These are phyloP conservation scores for Ligdia adustata DNA, from an alignment of 2,888 invertebrate species.

Conservation along the genomic window DNA sequence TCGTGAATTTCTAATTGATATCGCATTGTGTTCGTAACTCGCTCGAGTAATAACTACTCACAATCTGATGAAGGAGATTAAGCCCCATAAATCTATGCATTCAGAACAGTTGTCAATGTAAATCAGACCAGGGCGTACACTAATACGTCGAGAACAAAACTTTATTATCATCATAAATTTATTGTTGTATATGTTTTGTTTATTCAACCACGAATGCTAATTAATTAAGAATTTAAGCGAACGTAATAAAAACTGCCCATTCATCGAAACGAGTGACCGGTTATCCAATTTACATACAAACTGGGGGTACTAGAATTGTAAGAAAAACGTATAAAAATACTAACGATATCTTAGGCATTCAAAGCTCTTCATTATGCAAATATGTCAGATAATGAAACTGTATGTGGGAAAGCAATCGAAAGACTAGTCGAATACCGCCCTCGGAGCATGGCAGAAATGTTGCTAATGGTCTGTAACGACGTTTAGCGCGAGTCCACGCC, in stretches of 20 bases:
- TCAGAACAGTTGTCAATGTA: slow-evolving; percentile 42
- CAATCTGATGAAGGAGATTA: slow-evolving; percentile 51
- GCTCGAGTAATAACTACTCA: slow-evolving; percentile 51
- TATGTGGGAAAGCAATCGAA: slow-evolving; percentile 50
- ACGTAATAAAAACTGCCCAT: slow-evolving; percentile 46
- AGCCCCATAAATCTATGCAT: slow-evolving; percentile 45
- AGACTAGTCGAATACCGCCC: slow-evolving; percentile 46
- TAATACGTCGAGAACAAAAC: slow-evolving; percentile 44
- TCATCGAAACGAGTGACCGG: slow-evolving; percentile 42
- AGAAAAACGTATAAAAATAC: slow-evolving; percentile 32
- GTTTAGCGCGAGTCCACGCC: slow-evolving; percentile 57
- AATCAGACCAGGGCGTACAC: slow-evolving; percentile 43
- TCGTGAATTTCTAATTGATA: slow-evolving; percentile 65
- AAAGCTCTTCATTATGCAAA: slow-evolving; percentile 52
- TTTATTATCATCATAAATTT: slow-evolving; percentile 47
- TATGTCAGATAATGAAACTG: slow-evolving; percentile 46
- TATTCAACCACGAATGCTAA: slow-evolving; percentile 41
- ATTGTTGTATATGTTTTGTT: slow-evolving; percentile 44
- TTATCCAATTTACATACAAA: slow-evolving; percentile 41
- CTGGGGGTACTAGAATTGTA: slow-evolving; percentile 20
- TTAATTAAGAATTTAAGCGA: slow-evolving; percentile 49
- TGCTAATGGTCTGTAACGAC: slow-evolving; percentile 63
- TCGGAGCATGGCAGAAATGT: slow-evolving; percentile 60
- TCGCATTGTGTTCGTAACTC: slow-evolving; percentile 49
- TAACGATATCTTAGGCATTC: slow-evolving; percentile 39